These are phyloP conservation scores for Mimachlamys varia DNA, from an alignment of 2,888 invertebrate genomes.

Conservation along the genomic window DNA sequence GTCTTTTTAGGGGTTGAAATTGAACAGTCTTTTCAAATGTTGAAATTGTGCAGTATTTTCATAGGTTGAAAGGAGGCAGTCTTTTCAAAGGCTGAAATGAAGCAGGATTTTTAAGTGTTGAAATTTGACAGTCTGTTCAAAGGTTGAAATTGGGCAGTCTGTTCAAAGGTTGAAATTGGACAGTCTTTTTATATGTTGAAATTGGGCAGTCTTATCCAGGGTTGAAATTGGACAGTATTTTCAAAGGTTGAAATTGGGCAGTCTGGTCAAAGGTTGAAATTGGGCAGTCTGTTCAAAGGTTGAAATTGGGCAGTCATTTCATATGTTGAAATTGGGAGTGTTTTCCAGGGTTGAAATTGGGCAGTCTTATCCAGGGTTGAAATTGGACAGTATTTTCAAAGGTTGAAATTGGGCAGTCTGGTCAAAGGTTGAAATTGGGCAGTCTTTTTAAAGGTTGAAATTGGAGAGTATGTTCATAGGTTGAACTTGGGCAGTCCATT, in stretches of 20 bases:
- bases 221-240: background rate
- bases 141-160: background rate
- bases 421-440: background rate
- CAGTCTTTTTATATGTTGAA: background rate
- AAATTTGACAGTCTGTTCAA: background rate
- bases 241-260: background rate
- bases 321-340: background rate
- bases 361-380: background rate
- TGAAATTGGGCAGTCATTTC: too few relatives aligned
- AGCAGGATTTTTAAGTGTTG: background rate
- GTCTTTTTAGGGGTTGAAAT: background rate
- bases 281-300: background rate
- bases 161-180: background rate
- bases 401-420: background rate
- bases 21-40: background rate
- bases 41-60: background rate
- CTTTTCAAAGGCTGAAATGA: background rate
- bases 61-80: background rate
- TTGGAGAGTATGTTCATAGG: too few relatives aligned
- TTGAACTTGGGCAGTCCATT: too few relatives aligned
- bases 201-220: background rate
- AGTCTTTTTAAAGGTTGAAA: background rate
- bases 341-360: background rate
- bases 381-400: too few relatives aligned
- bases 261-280: background rate